Evolutionary conservation across 2,797 vertebrate species (phyloP).

Genomic region (Epinephelus awoara): DNA sequence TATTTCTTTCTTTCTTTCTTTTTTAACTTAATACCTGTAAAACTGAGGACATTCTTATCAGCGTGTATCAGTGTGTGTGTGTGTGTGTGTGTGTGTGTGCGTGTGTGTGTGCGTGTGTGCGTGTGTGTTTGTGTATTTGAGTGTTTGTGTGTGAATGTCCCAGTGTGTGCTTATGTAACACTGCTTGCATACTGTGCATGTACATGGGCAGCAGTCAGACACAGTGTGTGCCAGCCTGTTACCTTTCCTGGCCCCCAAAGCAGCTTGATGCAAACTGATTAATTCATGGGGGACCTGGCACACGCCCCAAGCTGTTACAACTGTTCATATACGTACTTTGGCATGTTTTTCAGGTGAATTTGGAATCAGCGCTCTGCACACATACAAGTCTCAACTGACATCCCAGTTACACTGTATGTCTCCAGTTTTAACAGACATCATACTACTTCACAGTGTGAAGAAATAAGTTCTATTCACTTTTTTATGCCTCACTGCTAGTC

Average conservation of each 20-base stretch:
- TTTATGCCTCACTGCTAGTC: not conserved
- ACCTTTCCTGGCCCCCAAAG: conserved; percentile 22
- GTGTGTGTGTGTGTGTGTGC: not conserved
- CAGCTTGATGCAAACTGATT: conserved; percentile 17
- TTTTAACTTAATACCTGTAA: too few relatives aligned
- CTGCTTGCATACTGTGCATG: not conserved
- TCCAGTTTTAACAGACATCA: conserved; percentile 7
- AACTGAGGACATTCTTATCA: too few relatives aligned
- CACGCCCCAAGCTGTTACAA: not conserved
- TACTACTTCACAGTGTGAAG: not conserved
- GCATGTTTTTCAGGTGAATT: not conserved
- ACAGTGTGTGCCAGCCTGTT: conserved; percentile 32
- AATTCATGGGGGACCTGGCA: conserved; percentile 17
- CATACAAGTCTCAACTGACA: too few relatives aligned
- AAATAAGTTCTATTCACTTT: not conserved
- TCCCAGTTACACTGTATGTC: not conserved
- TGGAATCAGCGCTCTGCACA: not conserved
- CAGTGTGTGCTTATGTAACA: conserved; percentile 3
- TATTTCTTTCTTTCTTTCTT: too few relatives aligned
- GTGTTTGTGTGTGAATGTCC: too few relatives aligned
- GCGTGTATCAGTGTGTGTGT: too few relatives aligned
- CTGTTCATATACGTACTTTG: conserved; percentile 6
- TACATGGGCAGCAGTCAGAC: conserved; percentile 18
- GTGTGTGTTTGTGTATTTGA: too few relatives aligned
- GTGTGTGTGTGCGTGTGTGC: too few relatives aligned